Base-by-base conservation (phyloP, 2,888 invertebrate species). In the Diploptera punctata region DNA sequence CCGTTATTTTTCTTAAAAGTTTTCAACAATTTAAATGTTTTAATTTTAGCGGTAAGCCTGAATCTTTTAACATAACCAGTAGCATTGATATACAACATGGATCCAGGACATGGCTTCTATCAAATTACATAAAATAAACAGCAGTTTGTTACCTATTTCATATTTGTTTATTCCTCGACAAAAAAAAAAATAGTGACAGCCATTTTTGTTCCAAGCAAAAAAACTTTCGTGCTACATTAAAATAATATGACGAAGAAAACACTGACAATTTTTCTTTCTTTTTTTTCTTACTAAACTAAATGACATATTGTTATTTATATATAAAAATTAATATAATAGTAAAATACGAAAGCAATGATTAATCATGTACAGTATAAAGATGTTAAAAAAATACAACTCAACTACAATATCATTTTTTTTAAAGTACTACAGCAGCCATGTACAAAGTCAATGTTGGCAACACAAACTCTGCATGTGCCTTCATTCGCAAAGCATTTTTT, bases 341-440 rank as follows among this genome's bases (percentile, higher is more conserved):
- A 62, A 38, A 65, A 47, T 65, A 47, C 4, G 65, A 65, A 65
- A 65, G n/a, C 7, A 18, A 65, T 29, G 44, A 65, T 47, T 44
- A 65, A 65, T 44, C 65, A 65, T 65, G 44, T 65, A 65, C 65
- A 65, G 65, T 65, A 65, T 65, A 65, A 65, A 65, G 65, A 65
- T 65, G 44, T 65, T 65, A 38, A 65, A 65, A 65, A 65, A 65
- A 65, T 65, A 65, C 65, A 65, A 65, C 65, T 65, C 18, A 65
- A 65, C 65, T 65, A 65, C 65, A 19, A 24, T 65, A 65, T 47
- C 65, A 65, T n/a, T 65, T 44, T 44, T 33, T 47, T 47, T 47
- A 33, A 5, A 7, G 33, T 65, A 65, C 44, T 44, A 43, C 57
- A 29, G 29, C 57, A 57, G 57, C 57, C 31, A 57, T 16, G 29